Conservation (phyloP, 2,888 invertebrate species). For the Nymphalis polychloros region DNA sequence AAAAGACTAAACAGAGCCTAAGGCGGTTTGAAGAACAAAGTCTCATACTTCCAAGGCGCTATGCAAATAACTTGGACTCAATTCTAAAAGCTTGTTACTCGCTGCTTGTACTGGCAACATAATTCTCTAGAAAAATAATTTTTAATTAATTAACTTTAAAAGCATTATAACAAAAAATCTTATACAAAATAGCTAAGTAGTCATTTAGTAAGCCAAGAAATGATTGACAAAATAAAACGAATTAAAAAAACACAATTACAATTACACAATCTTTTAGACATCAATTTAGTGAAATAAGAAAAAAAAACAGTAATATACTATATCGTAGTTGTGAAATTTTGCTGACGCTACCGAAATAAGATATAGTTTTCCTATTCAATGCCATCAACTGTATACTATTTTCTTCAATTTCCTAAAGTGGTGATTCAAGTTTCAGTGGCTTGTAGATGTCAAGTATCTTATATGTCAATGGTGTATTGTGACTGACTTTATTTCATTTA, state of each 20-base stretch:
- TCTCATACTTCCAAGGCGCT: conserved; percentile 25
- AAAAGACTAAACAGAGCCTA: conserved; percentile 16
- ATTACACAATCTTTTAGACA: no score
- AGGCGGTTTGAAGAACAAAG: conserved; percentile 20
- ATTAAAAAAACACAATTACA: no score
- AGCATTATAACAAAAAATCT: no score
- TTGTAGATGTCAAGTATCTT: conserved; percentile 21
- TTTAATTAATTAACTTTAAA: no score
- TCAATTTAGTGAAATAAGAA: background rate
- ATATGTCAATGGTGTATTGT: background rate
- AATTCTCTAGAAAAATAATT: background rate
- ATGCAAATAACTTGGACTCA: conserved; percentile 32
- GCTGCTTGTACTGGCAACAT: conserved; percentile 16
- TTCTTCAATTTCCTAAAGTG: conserved; percentile 40
- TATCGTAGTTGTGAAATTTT: background rate
- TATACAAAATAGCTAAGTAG: no score
- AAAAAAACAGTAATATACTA: background rate
- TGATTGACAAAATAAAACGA: no score
- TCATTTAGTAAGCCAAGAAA: no score
- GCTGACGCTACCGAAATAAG: conserved; percentile 30
- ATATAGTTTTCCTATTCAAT: conserved; percentile 36
- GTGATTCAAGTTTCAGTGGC: conserved; percentile 28
- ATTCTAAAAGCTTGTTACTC: conserved; percentile 30
- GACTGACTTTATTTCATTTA: background rate
- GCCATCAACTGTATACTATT: conserved; percentile 35